A percentile compares a stretch with the other conserved stretches of the same genome.
phyloP scores from a whole-genome alignment of 2,113 vertebrate species.

The Camelus bactrianus region DNA sequence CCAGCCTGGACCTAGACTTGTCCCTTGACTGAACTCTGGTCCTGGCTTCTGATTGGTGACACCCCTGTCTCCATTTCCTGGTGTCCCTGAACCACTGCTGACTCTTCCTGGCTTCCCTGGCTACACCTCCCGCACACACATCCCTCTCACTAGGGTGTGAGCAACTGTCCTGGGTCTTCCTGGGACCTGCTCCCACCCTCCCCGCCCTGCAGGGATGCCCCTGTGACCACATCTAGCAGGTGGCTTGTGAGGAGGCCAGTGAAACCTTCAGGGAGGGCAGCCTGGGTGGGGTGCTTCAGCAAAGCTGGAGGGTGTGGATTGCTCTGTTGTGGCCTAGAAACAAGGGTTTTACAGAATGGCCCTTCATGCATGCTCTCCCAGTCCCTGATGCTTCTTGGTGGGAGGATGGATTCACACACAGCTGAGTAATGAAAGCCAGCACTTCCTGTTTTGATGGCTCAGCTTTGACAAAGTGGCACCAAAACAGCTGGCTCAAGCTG shows the following conservation, averaged over 20 bases:
- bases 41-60: neutral
- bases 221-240: neutral
- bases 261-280: neutral
- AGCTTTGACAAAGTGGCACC: neutral
- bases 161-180: neutral
- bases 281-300: neutral
- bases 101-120: neutral
- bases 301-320: neutral
- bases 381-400: neutral
- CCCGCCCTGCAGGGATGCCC: neutral
- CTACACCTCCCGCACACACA: neutral
- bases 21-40: neutral
- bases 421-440: neutral
- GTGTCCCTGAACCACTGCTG: neutral
- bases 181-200: neutral
- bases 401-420: neutral
- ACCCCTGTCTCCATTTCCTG: neutral
- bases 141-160: rapidly evolving
- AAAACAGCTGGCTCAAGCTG: neutral
- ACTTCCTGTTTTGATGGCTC: neutral
- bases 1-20: neutral
- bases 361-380: neutral
- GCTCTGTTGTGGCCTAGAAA: neutral
- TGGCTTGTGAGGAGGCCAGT: neutral
- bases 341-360: neutral